These are phyloP conservation scores for Maniola hyperantus DNA, from an alignment of 2,888 invertebrate species.

Conservation along the genomic window DNA sequence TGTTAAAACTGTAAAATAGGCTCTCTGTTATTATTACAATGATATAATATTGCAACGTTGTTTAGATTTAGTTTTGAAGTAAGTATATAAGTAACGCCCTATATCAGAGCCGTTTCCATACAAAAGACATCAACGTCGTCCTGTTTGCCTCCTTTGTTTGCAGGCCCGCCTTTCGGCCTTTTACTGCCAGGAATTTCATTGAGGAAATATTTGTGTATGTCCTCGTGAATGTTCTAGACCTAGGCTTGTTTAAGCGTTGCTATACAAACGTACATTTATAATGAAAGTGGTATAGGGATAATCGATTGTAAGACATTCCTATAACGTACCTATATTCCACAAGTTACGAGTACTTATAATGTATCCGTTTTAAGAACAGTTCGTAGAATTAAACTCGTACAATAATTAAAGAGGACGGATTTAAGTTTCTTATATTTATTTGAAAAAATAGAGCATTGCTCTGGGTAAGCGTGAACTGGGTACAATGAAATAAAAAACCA, in stretches of 20 bases:
- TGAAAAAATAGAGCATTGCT: background rate
- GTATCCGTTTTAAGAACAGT: background rate
- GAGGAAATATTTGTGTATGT: constrained; percentile 22
- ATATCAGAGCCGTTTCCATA: constrained; percentile 35
- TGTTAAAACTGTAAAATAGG: constrained; percentile 11
- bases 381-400: background rate
- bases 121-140: constrained; percentile 50
- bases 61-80: background rate
- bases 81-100: constrained; percentile 17
- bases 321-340: background rate
- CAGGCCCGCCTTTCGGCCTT: constrained; percentile 26
- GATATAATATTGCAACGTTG: constrained; percentile 7
- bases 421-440: background rate
- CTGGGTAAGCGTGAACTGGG: background rate
- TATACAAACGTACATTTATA: background rate
- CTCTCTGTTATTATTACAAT: constrained; percentile 5
- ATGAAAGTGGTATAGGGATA: background rate
- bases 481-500: constrained; percentile 13
- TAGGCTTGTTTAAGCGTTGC: constrained; percentile 4
- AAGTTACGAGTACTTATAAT: background rate
- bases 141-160: constrained; percentile 27
- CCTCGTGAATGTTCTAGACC: constrained; percentile 15
- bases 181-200: constrained; percentile 29
- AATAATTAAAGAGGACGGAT: background rate
- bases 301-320: background rate